A percentile compares a stretch with the other conserved stretches of the same genome.
Conservation (phyloP, 2,888 invertebrate genomes). For the Diarsia mendica region DNA sequence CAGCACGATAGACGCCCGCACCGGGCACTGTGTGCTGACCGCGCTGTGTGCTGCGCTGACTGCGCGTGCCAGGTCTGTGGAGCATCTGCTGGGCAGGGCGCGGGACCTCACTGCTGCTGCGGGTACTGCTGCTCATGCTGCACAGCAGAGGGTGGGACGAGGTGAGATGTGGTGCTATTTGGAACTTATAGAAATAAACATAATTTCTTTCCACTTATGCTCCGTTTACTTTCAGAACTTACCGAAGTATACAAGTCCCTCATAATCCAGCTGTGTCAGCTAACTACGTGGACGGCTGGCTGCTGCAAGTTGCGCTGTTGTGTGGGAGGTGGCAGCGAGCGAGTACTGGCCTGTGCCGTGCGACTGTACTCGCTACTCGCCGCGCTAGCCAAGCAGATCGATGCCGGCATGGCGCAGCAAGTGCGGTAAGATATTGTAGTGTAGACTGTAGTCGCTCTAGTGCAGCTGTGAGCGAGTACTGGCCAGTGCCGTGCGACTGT, state of each 20-base stretch:
- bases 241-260: slow-evolving; percentile 78
- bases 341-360: slow-evolving; percentile 73
- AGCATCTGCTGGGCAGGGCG: slow-evolving; percentile 76
- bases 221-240: slow-evolving; percentile 71
- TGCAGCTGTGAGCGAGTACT: too few species aligned
- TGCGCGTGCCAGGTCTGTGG: slow-evolving; percentile 66
- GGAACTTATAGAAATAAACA: not conserved
- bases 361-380: slow-evolving; percentile 77
- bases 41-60: slow-evolving; percentile 75
- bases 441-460: too few species aligned
- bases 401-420: slow-evolving; percentile 64
- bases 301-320: slow-evolving; percentile 74
- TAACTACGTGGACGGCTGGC: slow-evolving; percentile 70
- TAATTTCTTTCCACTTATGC: not conserved
- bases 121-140: slow-evolving; percentile 53
- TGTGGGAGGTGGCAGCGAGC: slow-evolving; percentile 77
- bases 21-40: slow-evolving; percentile 75
- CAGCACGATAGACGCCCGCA: slow-evolving; percentile 74
- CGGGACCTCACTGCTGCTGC: slow-evolving; percentile 73
- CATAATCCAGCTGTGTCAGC: slow-evolving; percentile 79
- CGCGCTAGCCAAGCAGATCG: slow-evolving; percentile 72
- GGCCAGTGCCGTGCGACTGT: too few species aligned
- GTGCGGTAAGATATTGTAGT: slow-evolving; percentile 66
- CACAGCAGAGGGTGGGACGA: slow-evolving; percentile 75
- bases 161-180: slow-evolving; percentile 59